Evolutionary conservation across 2,113 vertebrate species (phyloP), one percentile per base, ranked within the genome.

Genomic region (Protomyctophum bolini): DNA sequence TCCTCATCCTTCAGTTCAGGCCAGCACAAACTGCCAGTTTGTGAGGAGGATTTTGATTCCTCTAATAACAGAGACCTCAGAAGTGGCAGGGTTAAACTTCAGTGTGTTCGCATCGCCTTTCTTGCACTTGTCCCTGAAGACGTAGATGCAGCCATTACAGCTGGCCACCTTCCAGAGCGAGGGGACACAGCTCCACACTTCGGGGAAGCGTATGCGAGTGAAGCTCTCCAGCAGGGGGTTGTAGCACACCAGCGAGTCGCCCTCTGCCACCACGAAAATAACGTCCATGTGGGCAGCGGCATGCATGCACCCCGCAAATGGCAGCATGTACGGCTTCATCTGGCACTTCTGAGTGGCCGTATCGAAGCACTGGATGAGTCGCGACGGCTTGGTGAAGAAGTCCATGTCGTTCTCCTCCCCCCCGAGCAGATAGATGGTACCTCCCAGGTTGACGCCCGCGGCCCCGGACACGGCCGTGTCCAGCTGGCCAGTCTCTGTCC

Each of bases 91-190:
- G 90, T 99, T 98, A 4, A 99, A 94, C 93, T 98, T 99, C 65
- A 99, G 92, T 21, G 98, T 98, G 84, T 95, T 97, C 11, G 96
- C 95, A 0, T 99, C 97, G 0, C 97, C 98, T 86, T 99, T 99
- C 90, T 98, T 99, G 73, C 97, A 98, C 79, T 95, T 95, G 86
- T 99, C 98, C 0, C 98, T 93, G 84, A 99, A 99, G 51, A 99
- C 96, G 0, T 99, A 99, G 69, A 99, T 97, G 88, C 94, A 97
- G 69, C 98, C 97, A 0, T 99, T 99, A 77, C 98, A 99, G 91
- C 98, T 99, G 78, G 97, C 98, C 8, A 99, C 96, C 92, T 98
- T 99, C 97, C 98, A 99, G 68, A 98, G 91, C 4, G 97, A 97
- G 0, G 97, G 97, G 58, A 96, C 93, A 0, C 96, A 97, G 92